A percentile compares a stretch with the other conserved stretches of the same genome.
phyloP scores from a whole-genome alignment of 1,140 invertebrate species.

The Drosophila arizonae region DNA sequence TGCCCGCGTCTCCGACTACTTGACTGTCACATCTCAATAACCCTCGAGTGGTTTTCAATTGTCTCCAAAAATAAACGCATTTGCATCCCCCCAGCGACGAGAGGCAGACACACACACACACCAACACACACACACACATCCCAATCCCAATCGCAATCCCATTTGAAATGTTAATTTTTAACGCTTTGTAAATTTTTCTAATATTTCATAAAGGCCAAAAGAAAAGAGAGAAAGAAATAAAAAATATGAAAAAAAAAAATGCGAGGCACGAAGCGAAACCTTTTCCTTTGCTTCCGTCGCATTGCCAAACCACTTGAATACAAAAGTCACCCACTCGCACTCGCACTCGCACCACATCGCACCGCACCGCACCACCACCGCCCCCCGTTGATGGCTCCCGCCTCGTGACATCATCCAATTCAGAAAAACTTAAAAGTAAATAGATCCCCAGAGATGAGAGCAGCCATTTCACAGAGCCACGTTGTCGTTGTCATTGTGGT shows the following conservation, averaged over 20 bases:
- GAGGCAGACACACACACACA: conserved; percentile 16
- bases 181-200: conserved; percentile 74
- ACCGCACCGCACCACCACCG: not conserved
- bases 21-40: conserved; percentile 81
- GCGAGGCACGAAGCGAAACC: conserved; percentile 38
- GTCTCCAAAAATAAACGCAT: conserved; percentile 80
- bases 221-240: conserved; percentile 19
- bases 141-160: conserved; percentile 45
- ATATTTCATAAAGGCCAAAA: conserved; percentile 63
- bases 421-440: conserved; percentile 78
- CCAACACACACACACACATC: conserved; percentile 14
- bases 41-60: conserved; percentile 79
- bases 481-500: conserved; percentile 21
- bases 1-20: conserved; percentile 60
- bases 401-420: conserved; percentile 78
- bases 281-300: conserved; percentile 45
- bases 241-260: not conserved
- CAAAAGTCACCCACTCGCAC: conserved; percentile 57
- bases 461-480: conserved; percentile 33
- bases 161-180: conserved; percentile 81
- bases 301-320: conserved; percentile 38
- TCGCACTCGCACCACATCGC: not conserved
- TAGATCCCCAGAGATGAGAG: conserved; percentile 74
- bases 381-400: no score
- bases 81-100: conserved; percentile 57